Evolutionary conservation across 2,113 vertebrate genomes (phyloP).

Genomic region (Bungarus multicinctus): DNA sequence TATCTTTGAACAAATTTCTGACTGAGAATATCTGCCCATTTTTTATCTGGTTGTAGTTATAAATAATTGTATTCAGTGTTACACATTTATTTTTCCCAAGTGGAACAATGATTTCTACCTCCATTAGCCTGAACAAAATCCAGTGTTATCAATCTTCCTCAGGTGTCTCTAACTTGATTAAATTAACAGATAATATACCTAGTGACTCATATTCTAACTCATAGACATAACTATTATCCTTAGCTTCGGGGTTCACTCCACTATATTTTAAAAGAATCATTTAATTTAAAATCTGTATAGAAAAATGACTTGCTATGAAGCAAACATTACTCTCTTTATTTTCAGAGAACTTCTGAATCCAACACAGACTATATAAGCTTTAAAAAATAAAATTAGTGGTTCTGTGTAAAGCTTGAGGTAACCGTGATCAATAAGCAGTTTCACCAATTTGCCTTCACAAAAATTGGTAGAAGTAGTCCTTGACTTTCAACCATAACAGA

Average conservation of each 20-base stretch:
- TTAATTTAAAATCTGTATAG: background rate
- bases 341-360: background rate
- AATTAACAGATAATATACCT: background rate
- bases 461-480: background rate
- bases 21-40: background rate
- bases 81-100: background rate
- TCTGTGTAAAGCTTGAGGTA: background rate
- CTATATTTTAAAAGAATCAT: background rate
- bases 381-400: background rate
- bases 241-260: background rate
- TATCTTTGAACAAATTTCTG: background rate
- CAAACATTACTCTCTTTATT: background rate
- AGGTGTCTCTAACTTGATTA: background rate
- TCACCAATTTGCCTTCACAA: background rate
- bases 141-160: background rate
- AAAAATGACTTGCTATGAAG: background rate
- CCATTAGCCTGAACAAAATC: background rate
- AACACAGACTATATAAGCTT: background rate
- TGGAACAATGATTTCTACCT: background rate
- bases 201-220: background rate
- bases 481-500: background rate
- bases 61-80: background rate
- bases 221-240: background rate
- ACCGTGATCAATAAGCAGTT: background rate
- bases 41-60: background rate